Base-by-base conservation (phyloP, 1,140 invertebrate genomes). In the Drosophila persimilis region DNA sequence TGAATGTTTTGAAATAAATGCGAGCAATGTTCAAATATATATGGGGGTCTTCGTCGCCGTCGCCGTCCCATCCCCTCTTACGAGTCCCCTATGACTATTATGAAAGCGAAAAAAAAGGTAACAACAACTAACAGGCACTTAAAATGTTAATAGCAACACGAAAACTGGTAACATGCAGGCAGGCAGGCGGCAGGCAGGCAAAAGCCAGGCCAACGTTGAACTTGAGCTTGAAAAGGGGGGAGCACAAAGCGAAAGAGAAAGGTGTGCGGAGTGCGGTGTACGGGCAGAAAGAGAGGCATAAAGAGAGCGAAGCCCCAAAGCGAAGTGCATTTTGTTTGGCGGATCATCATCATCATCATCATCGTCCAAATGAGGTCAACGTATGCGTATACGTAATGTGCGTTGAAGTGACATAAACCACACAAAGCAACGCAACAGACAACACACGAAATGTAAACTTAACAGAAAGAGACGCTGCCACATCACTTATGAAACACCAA, bases 221-320 rank as follows among this genome's bases (percentile, higher is more conserved):
- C 83, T 86, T 86, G 83, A 86, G 83, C 83, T 86, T 86, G 83
- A 86, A 86, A 88, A 71, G 74, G 60, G 74, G 74, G 74, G 74
- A 80, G 69, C 61, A 64, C 61, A 64, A 35, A 63, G 73, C 56
- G 43, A 47, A 26, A 74, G 31, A 48, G 35, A 62, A 44, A 63
- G 26, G 24, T 39, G 7, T 8, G 7, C 29, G 29, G 11, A 2
- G 11, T 3, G 39, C 1, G 6, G 5, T 20, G 29, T 15, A 48
- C 43, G 54, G 48, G 8, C 6, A 43, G 29, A 17, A 9, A 54
- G 52, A 15, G 22, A 24, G 31, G 11, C 43, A 24, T 22, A 44
- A 22, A 29, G 26, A 62, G 46, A 46, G 43, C 17, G 48, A 26
- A 52, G 9, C 35, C 11, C 11, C 11, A 1, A 39, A 13, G 35